Evolutionary conservation across 37 sponge, comb jelly and placozoan genomes (phyloP).

Genomic region (Mnemiopsis leidyi): DNA sequence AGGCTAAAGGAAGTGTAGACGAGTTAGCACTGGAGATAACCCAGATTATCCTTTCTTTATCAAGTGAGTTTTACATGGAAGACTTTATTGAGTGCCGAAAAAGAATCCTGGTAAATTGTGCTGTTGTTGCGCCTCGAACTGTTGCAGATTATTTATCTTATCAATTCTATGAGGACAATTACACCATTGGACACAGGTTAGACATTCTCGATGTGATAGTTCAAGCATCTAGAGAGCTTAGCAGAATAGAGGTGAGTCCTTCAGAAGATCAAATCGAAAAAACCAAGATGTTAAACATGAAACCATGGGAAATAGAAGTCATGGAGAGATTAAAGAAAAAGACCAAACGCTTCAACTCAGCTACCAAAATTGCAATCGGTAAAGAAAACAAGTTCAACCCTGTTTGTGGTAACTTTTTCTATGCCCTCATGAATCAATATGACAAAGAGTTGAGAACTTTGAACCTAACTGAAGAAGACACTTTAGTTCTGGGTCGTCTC

Average conservation of each 20-base stretch:
- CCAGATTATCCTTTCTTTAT: constrained; percentile 28
- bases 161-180: constrained; percentile 60
- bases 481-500: constrained; percentile 42
- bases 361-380: constrained; percentile 23
- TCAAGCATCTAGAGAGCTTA: background rate
- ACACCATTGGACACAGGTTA: constrained; percentile 10
- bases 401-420: constrained; percentile 45
- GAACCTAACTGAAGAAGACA: constrained; percentile 47
- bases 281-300: background rate
- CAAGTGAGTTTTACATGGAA: constrained; percentile 65
- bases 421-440: constrained; percentile 60
- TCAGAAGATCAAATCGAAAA: background rate
- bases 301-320: constrained; percentile 57
- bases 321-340: constrained; percentile 42
- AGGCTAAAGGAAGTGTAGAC: constrained; percentile 17
- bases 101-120: background rate
- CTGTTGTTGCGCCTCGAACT: constrained; percentile 30
- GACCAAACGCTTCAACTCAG: constrained; percentile 12
- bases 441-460: constrained; percentile 17
- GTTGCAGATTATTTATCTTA: constrained; percentile 40
- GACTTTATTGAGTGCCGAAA: constrained; percentile 38
- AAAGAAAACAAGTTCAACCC: constrained; percentile 50
- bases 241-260: background rate
- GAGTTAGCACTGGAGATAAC: constrained; percentile 42
- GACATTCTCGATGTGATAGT: constrained; percentile 50